Percentiles rank a stretch among this genome's conserved stretches.
These are phyloP conservation scores for Hydractinia echinata DNA, from an alignment of 30 jellyfish, hydroid and myxozoan genomes.

Conservation along the genomic window DNA sequence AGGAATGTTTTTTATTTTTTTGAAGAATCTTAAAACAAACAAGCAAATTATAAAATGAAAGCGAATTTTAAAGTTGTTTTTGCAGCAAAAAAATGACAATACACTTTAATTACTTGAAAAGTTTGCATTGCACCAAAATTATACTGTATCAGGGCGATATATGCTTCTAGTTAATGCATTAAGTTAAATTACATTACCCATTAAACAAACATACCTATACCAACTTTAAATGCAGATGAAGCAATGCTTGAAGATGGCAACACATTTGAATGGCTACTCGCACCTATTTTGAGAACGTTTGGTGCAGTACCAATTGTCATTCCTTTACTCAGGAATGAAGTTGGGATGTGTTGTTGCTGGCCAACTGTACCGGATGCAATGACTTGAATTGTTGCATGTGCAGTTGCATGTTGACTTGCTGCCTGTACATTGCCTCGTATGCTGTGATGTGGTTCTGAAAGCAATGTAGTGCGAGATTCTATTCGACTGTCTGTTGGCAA, in stretches of 20 bases:
- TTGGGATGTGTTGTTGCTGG: slow-evolving; percentile 45
- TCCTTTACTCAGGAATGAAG: slow-evolving; percentile 34
- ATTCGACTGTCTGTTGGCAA: slow-evolving; percentile 53
- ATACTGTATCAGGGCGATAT: no score
- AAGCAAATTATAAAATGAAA: no score
- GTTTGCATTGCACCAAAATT: no score
- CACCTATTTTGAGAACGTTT: slow-evolving; percentile 67
- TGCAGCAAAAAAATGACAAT: no score
- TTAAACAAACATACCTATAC: slow-evolving; percentile 7
- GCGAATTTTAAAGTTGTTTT: no score
- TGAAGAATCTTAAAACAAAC: no score
- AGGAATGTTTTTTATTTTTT: no score
- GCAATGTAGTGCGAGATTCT: slow-evolving; percentile 29
- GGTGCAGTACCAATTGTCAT: slow-evolving; percentile 50
- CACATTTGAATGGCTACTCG: slow-evolving; percentile 22
- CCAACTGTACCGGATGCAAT: slow-evolving; percentile 92
- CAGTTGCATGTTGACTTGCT: slow-evolving; percentile 42
- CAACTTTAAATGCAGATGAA: slow-evolving; percentile 47
- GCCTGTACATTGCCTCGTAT: slow-evolving; percentile 45
- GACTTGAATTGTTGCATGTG: slow-evolving; percentile 85
- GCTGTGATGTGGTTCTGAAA: slow-evolving; percentile 55
- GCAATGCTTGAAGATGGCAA: slow-evolving; percentile 29
- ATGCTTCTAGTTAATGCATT: no score
- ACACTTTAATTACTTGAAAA: no score
- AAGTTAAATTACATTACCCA: no score